Percentiles rank a stretch among this genome's conserved stretches.
These are phyloP conservation scores for Stictonetta naevosa DNA, from an alignment of 2,113 vertebrate genomes.

Conservation along the genomic window DNA sequence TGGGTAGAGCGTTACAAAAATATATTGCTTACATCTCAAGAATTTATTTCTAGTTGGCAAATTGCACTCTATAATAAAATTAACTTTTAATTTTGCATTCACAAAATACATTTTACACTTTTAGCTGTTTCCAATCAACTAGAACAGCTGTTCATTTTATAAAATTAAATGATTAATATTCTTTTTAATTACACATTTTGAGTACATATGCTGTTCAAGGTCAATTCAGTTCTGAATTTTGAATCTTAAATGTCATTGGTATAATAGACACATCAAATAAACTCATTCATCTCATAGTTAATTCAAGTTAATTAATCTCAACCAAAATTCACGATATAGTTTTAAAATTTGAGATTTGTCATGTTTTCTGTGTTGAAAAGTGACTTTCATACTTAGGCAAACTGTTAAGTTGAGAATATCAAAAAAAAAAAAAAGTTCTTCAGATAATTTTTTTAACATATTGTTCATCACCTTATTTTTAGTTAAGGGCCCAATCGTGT, in stretches of 20 bases:
- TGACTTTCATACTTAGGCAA: background rate
- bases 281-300: conserved; percentile 14
- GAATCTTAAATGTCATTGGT: conserved; percentile 21
- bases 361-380: background rate
- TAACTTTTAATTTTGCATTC: conserved; percentile 57
- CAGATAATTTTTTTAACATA: background rate
- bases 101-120: conserved; percentile 65
- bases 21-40: conserved; percentile 59
- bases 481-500: background rate
- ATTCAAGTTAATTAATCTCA: background rate
- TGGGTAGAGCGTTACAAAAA: conserved; percentile 54
- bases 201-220: conserved; percentile 49
- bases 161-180: conserved; percentile 64
- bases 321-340: background rate
- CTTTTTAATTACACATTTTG: conserved; percentile 50
- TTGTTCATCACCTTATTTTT: background rate
- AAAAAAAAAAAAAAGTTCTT: background rate
- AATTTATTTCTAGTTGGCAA: conserved; percentile 67
- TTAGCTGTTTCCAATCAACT: conserved; percentile 64
- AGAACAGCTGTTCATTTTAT: conserved; percentile 60
- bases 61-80: conserved; percentile 57
- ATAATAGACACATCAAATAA: background rate
- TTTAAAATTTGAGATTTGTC: background rate
- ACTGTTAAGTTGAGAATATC: background rate
- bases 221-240: conserved; percentile 46